Evolutionary conservation across 2,113 vertebrate genomes (phyloP).

Genomic region (Muntiacus reevesi): DNA sequence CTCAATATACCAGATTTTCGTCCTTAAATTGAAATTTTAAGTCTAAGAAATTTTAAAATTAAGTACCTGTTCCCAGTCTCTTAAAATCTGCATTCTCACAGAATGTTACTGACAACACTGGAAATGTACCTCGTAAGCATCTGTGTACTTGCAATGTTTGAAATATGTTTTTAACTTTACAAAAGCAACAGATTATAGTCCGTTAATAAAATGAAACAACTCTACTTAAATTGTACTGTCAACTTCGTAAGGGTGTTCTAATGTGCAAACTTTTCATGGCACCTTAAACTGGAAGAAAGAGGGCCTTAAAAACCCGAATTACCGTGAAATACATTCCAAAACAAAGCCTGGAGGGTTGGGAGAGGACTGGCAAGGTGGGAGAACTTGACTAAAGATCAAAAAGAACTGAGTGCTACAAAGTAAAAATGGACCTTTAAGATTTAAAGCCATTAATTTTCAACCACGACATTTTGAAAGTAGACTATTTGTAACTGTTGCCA

Average conservation of each 20-base stretch:
- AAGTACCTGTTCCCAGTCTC: not conserved
- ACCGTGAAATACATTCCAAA: not conserved
- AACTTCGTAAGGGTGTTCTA: not conserved
- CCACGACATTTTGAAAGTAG: not conserved
- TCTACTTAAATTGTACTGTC: not conserved
- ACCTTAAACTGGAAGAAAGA: not conserved
- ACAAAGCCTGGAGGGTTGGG: not conserved
- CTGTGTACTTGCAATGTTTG: not conserved
- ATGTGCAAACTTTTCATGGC: not conserved
- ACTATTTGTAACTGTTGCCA: not conserved
- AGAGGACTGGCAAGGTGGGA: not conserved
- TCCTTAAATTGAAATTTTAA: not conserved
- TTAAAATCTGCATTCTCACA: not conserved
- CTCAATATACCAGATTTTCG: not conserved
- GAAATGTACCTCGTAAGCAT: not conserved
- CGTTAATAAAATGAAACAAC: not conserved
- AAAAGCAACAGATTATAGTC: not conserved
- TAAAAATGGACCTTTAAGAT: conserved; percentile 2
- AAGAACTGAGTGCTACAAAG: not conserved
- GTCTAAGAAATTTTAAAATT: not conserved
- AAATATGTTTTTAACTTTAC: not conserved
- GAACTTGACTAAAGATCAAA: not conserved
- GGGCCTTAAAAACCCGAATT: not conserved
- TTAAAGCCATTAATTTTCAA: conserved; percentile 31
- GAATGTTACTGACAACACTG: not conserved